Base-by-base conservation (phyloP, 2,888 invertebrate species). In the Cephus pygmeus region DNA sequence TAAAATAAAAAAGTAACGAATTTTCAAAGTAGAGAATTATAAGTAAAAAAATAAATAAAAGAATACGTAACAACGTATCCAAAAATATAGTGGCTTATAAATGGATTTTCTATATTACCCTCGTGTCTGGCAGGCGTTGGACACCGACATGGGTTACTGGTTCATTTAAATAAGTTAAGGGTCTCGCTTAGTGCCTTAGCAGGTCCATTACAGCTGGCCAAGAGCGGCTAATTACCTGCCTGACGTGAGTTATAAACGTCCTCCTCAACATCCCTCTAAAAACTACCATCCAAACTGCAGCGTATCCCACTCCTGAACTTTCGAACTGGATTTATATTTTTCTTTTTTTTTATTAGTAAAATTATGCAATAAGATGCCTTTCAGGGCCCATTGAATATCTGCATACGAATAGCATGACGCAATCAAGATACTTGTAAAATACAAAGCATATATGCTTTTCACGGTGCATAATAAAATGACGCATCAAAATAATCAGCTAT, bases 161-260 rank as follows among this genome's bases (percentile, higher is more conserved):
- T 91, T 91, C 90, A 91, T 91, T 91, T 91, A 90, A 91, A 91
- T 91, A 91, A 91, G 91, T 91, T 91, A 91, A 91, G 90, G 90
- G 90, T 90, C 90, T 90, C 88, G 88, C 89, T 88, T 87, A 87
- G 87, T 89, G 87, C 87, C 88, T 88, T 88, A 88, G 88, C 88
- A 87, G 89, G 87, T 90, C 91, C 91, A 91, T 91, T 91, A 91
- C 91, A 90, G 90, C 88, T 88, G 88, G 88, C 88, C 90, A 91
- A 91, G 90, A 90, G 89, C 90, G 90, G 89, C 91, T 91, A 91
- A 91, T 91, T 91, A 91, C 91, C 90, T 91, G 90, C 90, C 90
- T 90, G 91, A 91, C 91, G 91, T 91, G 91, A 91, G 91, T 91
- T 91, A 91, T 91, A 91, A 91, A 91, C 88, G 88, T 88, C 83